Base-by-base conservation (phyloP, 92 coral and sea anemone species). In the Porites divaricata region DNA sequence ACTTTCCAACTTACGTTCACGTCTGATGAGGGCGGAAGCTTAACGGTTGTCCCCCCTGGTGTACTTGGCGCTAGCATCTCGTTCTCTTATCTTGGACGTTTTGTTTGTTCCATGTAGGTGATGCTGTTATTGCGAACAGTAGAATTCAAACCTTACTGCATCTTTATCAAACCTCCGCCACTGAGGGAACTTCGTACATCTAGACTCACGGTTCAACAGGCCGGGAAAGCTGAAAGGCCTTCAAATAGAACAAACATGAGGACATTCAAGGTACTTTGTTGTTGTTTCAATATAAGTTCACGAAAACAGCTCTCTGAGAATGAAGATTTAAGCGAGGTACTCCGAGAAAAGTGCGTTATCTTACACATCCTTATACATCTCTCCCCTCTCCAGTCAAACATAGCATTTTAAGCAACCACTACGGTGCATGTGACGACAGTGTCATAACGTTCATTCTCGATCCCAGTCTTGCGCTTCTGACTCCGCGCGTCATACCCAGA, bases 121-220 rank as follows among this genome's bases (percentile, higher is more conserved):
- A 84, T 92, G 73, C n/a, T 78, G 75, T 24, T 81, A 54, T 78
- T 96, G 24, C 74, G 98, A 63, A 87, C 90, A 56, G 86, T 92
- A 48, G 98, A 96, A 49, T 92, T 92, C 75, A 93, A 81, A 15
- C 98, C 98, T 1, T 96, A 72, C 64, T 78, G 91, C 20, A 83
- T 96, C 63, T 96, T 70, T 63, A 81, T 96, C 19, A 96, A 96
- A 77, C 98, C 98, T 52, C 98, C 98, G 9, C 21, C 92, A 8
- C 72, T 96, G 19, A 95, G 90, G 76, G 95, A 90, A 79, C 95
- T 96, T 25, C 91, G 95, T 28, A 80, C 89, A n/a, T 85, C 98
- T n/a, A 75, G 98, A 71, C 69, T 91, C 50, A 90, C 92, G 15
- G 70, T 87, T 23, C 88, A 90, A 78, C 59, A 11, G 59, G 45